Conservation (phyloP, 2,113 vertebrate genomes). For the Elanoides forficatus region DNA sequence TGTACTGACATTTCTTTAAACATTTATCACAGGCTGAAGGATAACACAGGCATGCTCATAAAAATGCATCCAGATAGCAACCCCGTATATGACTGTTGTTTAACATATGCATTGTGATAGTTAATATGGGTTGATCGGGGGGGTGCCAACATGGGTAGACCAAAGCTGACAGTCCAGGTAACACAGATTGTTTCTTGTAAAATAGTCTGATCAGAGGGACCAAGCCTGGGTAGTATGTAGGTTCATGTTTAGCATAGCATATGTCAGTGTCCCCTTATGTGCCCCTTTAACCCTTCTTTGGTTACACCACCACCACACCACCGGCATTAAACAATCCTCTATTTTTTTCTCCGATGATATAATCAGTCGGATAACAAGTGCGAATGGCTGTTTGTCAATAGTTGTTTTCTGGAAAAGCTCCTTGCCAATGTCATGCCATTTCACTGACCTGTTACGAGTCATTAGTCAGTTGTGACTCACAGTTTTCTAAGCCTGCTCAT, state of each 20-base stretch:
- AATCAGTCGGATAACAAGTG: not conserved
- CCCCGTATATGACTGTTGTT: not conserved
- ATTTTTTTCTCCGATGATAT: not conserved
- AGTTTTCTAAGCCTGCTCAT: not conserved
- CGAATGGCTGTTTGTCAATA: not conserved
- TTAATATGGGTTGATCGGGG: fast-evolving
- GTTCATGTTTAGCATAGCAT: not conserved
- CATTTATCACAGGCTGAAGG: not conserved
- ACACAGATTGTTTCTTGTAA: not conserved
- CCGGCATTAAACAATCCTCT: not conserved
- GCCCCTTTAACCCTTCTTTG: not conserved
- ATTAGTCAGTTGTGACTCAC: slow-evolving; percentile 16
- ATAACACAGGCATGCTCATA: fast-evolving
- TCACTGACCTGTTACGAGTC: not conserved
- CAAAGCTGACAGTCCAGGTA: not conserved
- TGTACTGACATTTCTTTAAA: not conserved
- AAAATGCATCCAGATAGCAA: not conserved
- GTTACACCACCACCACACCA: not conserved
- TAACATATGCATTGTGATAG: not conserved
- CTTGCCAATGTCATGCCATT: not conserved
- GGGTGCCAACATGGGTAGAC: not conserved
- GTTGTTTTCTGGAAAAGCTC: not conserved
- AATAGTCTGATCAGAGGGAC: not conserved
- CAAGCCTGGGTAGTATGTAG: fast-evolving
- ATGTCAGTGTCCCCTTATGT: not conserved